These are phyloP conservation scores for Spinus pinus DNA, from an alignment of 2,797 vertebrate genomes.

Conservation along the genomic window DNA sequence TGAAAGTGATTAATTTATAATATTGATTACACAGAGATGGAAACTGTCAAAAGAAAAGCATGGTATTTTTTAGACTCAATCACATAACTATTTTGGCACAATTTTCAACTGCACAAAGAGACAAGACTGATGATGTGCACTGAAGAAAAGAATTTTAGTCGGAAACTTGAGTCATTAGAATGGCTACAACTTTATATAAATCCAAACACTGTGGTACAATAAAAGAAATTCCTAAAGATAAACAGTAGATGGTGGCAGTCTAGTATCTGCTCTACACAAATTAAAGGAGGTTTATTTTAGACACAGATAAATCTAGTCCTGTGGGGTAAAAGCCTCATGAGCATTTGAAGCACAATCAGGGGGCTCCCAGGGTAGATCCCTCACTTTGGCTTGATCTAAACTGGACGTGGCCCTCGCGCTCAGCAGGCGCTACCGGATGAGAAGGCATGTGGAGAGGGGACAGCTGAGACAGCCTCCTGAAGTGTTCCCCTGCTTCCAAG, in stretches of 20 bases:
- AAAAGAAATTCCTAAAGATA: background rate
- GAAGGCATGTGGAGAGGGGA: background rate
- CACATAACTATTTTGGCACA: background rate
- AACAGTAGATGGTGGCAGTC: background rate
- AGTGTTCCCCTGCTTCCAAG: background rate
- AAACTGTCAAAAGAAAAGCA: conserved; percentile 82
- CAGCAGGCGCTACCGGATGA: accelerated
- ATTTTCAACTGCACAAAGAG: background rate
- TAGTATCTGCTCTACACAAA: background rate
- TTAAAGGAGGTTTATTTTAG: background rate
- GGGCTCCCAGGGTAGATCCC: background rate
- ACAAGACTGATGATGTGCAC: background rate
- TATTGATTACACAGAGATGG: conserved; percentile 99
- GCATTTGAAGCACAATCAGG: background rate
- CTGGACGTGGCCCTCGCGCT: accelerated
- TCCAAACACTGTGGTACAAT: background rate
- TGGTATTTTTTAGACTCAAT: background rate
- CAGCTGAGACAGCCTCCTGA: background rate
- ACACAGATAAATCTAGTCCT: background rate
- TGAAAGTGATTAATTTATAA: conserved; percentile 99
- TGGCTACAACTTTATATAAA: background rate
- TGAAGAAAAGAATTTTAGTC: background rate
- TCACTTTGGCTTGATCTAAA: background rate
- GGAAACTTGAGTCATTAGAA: background rate
- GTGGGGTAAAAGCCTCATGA: background rate